Conservation (phyloP, 2,888 invertebrate genomes). For the Calephelis perditalis region DNA sequence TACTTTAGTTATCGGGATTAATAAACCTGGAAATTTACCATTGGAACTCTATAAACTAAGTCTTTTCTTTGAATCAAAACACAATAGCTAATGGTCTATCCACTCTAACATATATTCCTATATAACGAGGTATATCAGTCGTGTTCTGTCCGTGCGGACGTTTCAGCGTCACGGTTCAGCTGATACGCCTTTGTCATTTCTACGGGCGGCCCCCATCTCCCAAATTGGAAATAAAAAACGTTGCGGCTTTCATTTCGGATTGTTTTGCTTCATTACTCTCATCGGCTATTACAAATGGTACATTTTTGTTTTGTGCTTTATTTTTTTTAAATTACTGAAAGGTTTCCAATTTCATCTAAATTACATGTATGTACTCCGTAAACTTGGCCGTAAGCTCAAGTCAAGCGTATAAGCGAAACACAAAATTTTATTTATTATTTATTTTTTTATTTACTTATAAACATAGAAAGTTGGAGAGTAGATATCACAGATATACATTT, state of each 20-base stretch:
- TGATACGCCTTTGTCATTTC: conserved; percentile 59
- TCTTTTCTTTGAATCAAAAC: no score
- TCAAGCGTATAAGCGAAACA: no score
- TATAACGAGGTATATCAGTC: conserved; percentile 34
- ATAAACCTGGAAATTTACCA: no score
- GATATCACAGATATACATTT: no score
- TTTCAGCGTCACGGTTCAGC: conserved; percentile 52
- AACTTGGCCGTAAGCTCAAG: no score
- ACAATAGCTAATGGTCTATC: background rate
- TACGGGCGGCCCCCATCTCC: conserved; percentile 49
- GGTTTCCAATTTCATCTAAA: conserved; percentile 1
- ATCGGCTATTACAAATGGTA: conserved; percentile 8
- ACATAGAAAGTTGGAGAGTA: no score
- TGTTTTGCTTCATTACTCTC: conserved; percentile 33
- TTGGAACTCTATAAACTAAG: no score
- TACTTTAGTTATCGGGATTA: no score
- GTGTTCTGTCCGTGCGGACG: conserved; percentile 46
- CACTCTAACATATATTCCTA: background rate
- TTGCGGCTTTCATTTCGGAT: conserved; percentile 30
- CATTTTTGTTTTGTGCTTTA: background rate
- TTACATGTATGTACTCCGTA: no score
- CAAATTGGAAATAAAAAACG: conserved; percentile 40
- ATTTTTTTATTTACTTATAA: no score
- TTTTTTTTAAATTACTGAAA: background rate
- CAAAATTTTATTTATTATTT: no score